Conservation (phyloP, 2,888 invertebrate species). For the Gibbula magus region DNA sequence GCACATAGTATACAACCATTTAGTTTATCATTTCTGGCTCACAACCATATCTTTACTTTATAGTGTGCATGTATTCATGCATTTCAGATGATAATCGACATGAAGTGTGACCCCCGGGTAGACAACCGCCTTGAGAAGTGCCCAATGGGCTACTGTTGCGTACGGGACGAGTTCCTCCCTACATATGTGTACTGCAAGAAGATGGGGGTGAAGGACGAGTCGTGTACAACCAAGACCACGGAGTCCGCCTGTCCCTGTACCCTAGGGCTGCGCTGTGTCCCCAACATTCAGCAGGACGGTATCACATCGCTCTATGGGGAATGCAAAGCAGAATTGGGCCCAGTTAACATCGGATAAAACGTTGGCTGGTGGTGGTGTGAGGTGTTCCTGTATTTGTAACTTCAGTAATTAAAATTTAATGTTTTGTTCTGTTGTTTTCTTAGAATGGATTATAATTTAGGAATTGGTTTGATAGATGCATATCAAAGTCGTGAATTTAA, state of each 20-base stretch:
- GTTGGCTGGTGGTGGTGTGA: too few relatives aligned
- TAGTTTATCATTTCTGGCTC: too few relatives aligned
- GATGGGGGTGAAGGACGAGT: constrained; percentile 29
- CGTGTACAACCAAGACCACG: constrained; percentile 37
- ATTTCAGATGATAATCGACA: constrained; percentile 26
- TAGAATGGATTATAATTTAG: too few relatives aligned
- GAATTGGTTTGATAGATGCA: too few relatives aligned
- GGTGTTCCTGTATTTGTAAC: too few relatives aligned
- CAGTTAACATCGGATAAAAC: too few relatives aligned
- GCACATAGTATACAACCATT: too few relatives aligned
- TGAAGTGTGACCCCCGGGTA: constrained; percentile 33
- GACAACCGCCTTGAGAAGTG: constrained; percentile 33
- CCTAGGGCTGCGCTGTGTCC: constrained; percentile 36
- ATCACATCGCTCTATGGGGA: constrained; percentile 44
- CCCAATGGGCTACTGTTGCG: constrained; percentile 46
- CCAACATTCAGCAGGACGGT: constrained; percentile 37
- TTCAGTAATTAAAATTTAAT: too few relatives aligned
- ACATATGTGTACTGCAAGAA: constrained; percentile 46
- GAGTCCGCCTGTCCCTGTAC: constrained; percentile 44
- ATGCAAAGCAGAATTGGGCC: constrained; percentile 26
- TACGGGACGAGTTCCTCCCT: constrained; percentile 48
- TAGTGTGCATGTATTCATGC: too few relatives aligned
- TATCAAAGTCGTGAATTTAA: too few relatives aligned
- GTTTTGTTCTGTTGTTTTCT: too few relatives aligned
- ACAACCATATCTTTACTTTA: too few relatives aligned